A percentile compares a stretch with the other conserved stretches of the same genome.
These are phyloP conservation scores for Ptychochromis oligacanthus DNA, from an alignment of 2,113 vertebrate species.

Conservation along the genomic window DNA sequence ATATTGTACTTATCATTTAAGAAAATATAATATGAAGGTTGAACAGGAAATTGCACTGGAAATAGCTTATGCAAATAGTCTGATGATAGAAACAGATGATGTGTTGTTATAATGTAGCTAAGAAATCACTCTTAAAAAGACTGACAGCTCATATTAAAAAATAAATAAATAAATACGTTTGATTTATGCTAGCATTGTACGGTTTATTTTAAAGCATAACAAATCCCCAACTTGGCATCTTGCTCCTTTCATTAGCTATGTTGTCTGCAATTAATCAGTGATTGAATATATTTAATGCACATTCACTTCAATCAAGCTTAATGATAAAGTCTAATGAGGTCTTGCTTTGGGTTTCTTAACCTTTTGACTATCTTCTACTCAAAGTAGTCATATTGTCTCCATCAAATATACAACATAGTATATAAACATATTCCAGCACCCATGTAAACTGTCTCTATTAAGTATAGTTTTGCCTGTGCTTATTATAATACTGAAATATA, in stretches of 20 bases:
- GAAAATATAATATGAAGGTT: background rate
- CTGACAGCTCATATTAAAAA: constrained; percentile 1
- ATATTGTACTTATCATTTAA: background rate
- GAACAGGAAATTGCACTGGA: constrained; percentile 45
- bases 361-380: background rate
- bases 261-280: background rate
- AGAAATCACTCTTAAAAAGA: constrained; percentile 1
- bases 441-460: background rate
- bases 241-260: constrained; percentile 2
- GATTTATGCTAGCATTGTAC: background rate
- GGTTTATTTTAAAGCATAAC: background rate
- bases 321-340: constrained; percentile 20
- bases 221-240: background rate
- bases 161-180: background rate
- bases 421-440: background rate
- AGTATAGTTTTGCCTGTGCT: background rate
- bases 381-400: background rate
- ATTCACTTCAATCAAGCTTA: constrained; percentile 18
- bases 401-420: no score
- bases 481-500: background rate
- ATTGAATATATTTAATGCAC: constrained; percentile 27
- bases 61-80: constrained; percentile 3
- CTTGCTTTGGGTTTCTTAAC: constrained; percentile 16
- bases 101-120: no score
- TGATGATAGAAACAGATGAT: no score